phyloP scores from a whole-genome alignment of 2,888 invertebrate genomes.

The Plebejus melissa region DNA sequence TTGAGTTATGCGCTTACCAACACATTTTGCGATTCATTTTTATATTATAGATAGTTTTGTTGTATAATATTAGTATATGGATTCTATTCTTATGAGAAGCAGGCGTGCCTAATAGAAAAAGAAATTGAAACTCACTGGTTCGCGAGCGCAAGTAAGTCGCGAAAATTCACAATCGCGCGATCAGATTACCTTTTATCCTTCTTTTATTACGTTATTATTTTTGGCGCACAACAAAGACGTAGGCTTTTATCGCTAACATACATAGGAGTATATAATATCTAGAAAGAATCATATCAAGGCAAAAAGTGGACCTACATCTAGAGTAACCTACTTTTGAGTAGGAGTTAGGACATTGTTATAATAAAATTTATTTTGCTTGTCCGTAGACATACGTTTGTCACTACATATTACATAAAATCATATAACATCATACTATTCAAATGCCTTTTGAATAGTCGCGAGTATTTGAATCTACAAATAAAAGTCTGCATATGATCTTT shows the following conservation, averaged over 20 bases:
- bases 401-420: too few species aligned
- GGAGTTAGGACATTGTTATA: not conserved
- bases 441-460: too few species aligned
- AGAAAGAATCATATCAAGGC: not conserved
- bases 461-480: too few species aligned
- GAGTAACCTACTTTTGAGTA: not conserved
- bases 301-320: not conserved
- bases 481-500: too few species aligned
- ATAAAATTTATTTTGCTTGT: too few species aligned
- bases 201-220: slow-evolving; percentile 27
- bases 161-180: slow-evolving; percentile 18
- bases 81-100: not conserved
- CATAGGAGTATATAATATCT: not conserved
- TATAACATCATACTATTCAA: too few species aligned
- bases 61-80: not conserved
- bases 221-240: slow-evolving; percentile 17
- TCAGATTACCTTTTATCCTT: slow-evolving; percentile 26
- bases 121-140: slow-evolving; percentile 5
- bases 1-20: too few species aligned
- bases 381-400: too few species aligned
- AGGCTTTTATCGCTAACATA: slow-evolving; percentile 18
- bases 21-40: too few species aligned
- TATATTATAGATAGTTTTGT: too few species aligned
- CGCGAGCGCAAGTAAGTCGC: slow-evolving; percentile 1
- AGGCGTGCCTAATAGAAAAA: not conserved